Evolutionary conservation across 2,797 vertebrate genomes (phyloP), one percentile per base, ranked within the genome.

Genomic region (Brachyalestes nurse): DNA sequence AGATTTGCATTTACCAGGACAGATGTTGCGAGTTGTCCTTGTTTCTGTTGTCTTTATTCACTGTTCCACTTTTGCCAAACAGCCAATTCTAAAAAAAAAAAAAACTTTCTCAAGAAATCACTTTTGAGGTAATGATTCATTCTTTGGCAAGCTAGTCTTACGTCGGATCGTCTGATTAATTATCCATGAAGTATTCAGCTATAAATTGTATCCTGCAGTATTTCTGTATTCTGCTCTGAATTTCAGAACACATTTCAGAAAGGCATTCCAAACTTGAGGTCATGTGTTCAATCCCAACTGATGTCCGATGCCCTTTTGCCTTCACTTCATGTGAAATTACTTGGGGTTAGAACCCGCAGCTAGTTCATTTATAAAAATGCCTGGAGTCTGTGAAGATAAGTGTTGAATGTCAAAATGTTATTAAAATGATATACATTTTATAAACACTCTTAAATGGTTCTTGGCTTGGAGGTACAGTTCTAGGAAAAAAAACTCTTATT

Each of bases 81-180:
- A 19, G 51, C 7, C 19, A 6, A n/a, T 57, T n/a, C 17, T 21
- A 6, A 57, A 57, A 57, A 57, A 6, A 57, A 57, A 57, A 57
- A 57, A 21, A 19, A 17, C 19, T n/a, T 57, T 57, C 53, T 60
- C 57, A 23, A 23, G 53, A 60, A 60, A 60, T 23, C 57, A 60
- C 65, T 67, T 21, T 67, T 8, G 12, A 66, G 38, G n/a, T 57
- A 57, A 60, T 76, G 51, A 73, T 51, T 78, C 38, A 77, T 60
- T 19, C n/a, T 60, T 78, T 72, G 69, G 25, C 40, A 4, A 28
- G 74, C 57, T 55, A 7, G 19, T 61, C n/a, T n/a, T 61, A 25
- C 57, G 17, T 55, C 19, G 49, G n/a, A 65, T 45, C 6, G n/a
- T 60, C 21, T 78, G n/a, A 49, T n/a, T 47, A 51, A 64, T 64